A percentile compares a stretch with the other conserved stretches of the same genome.
These are phyloP conservation scores for Tinea trinotella DNA, from an alignment of 2,888 invertebrate species.

Conservation along the genomic window DNA sequence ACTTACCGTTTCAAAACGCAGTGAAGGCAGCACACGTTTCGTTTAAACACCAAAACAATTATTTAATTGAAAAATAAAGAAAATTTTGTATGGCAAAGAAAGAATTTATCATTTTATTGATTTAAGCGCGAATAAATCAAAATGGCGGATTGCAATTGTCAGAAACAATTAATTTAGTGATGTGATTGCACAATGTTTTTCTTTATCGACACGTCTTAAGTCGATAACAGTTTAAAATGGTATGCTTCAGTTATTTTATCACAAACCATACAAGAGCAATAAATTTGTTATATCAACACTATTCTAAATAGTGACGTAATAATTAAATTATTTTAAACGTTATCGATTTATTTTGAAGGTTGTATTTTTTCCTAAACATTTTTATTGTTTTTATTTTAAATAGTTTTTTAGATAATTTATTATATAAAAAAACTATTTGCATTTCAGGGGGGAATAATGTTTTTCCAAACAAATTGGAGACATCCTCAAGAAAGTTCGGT, in stretches of 20 bases:
- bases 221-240: constrained; percentile 18
- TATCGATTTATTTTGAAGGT: no score
- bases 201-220: constrained; percentile 4
- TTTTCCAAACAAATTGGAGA: no score
- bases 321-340: no score
- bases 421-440: no score
- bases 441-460: no score
- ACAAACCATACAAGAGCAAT: constrained; percentile 24
- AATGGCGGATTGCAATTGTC: not conserved
- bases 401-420: no score
- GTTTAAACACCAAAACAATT: constrained; percentile 25
- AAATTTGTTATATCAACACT: constrained; percentile 33
- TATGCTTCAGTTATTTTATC: constrained; percentile 27
- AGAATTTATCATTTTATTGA: constrained; percentile 40
- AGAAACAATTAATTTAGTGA: not conserved
- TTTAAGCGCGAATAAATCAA: not conserved
- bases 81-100: constrained; percentile 38
- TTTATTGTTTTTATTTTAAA: no score
- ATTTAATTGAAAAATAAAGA: constrained; percentile 49
- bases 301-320: constrained; percentile 15
- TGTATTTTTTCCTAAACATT: no score
- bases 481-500: no score
- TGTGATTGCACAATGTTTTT: not conserved
- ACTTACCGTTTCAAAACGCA: no score
- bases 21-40: no score